phyloP scores from a whole-genome alignment of 2,797 vertebrate genomes.

The Notamacropus eugenii region DNA sequence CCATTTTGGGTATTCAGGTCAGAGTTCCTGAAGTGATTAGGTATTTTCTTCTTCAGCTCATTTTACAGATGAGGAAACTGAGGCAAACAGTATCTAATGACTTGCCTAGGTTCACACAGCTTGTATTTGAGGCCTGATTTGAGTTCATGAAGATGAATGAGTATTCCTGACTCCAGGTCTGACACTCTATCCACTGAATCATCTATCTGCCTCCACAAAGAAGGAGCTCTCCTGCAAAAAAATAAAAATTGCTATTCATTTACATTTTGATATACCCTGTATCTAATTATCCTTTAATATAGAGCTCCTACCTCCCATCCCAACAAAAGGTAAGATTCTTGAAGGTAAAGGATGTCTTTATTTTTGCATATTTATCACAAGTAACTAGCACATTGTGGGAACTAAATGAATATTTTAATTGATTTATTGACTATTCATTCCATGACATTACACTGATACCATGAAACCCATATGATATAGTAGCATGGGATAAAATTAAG shows the following conservation, averaged over 20 bases:
- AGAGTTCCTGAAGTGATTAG: too few species aligned
- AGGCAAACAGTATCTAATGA: too few species aligned
- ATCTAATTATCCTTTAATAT: neutral
- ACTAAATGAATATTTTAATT: neutral
- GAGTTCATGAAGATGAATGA: neutral
- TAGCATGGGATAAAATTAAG: neutral
- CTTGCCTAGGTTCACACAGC: too few species aligned
- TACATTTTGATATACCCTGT: neutral
- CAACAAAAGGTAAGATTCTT: neutral
- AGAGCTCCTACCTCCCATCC: neutral
- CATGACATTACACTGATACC: neutral
- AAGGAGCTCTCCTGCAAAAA: neutral
- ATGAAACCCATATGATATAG: neutral
- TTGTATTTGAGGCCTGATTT: too few species aligned
- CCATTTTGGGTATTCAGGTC: neutral
- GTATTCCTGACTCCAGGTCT: neutral
- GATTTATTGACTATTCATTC: neutral
- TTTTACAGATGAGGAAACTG: neutral
- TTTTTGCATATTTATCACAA: neutral
- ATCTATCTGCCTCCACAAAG: neutral
- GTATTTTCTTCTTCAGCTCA: too few species aligned
- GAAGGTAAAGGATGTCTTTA: neutral
- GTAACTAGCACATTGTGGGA: neutral
- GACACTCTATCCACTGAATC: neutral
- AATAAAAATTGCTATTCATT: too few species aligned